Conservation (phyloP, 1,140 invertebrate species). For the Octopus bimaculoides region DNA sequence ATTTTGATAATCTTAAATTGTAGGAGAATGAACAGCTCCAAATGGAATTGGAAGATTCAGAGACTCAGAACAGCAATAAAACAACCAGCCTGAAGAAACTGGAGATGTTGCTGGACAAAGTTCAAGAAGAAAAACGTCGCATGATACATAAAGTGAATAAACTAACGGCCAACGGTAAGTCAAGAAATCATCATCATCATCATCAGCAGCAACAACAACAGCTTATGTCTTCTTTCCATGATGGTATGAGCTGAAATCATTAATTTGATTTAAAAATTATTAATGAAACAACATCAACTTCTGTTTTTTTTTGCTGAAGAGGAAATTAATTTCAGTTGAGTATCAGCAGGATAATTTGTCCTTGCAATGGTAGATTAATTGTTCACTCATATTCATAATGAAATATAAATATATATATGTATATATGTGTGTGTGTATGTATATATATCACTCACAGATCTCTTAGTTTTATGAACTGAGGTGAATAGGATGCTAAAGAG, state of each 20-base stretch:
- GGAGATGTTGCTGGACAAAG: conserved; percentile 48
- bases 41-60: conserved; percentile 42
- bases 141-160: conserved; percentile 50
- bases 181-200: too few species aligned
- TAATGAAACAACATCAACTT: neutral
- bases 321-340: too few species aligned
- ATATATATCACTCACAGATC: too few species aligned
- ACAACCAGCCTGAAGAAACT: conserved; percentile 44
- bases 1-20: neutral
- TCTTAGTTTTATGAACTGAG: too few species aligned
- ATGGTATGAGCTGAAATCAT: neutral
- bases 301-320: neutral
- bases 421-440: too few species aligned
- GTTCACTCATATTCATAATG: too few species aligned
- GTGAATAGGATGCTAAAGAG: too few species aligned
- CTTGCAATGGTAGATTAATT: too few species aligned
- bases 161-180: conserved; percentile 51
- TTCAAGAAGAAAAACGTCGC: conserved; percentile 54
- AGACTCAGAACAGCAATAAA: conserved; percentile 32
- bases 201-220: too few species aligned
- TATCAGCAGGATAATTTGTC: too few species aligned
- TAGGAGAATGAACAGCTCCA: conserved; percentile 44
- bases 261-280: neutral
- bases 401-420: too few species aligned
- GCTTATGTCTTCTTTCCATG: neutral